These are phyloP conservation scores for Scrobipalpa atriplicella DNA, from an alignment of 2,888 invertebrate genomes.

Conservation along the genomic window DNA sequence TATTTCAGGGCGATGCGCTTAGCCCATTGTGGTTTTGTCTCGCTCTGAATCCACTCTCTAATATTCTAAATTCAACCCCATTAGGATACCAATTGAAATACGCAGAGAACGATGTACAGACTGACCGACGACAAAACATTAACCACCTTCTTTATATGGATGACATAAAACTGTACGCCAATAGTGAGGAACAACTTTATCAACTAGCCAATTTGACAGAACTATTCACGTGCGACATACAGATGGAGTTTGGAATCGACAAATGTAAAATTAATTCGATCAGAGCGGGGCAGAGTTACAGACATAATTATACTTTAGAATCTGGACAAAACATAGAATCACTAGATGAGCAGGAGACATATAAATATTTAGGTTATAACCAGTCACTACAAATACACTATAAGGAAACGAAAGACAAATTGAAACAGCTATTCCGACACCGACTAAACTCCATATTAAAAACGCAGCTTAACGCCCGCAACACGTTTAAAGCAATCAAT, in stretches of 20 bases:
- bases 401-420: slow-evolving; percentile 11
- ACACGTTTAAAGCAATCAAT: slow-evolving; percentile 6
- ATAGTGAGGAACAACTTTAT: slow-evolving; percentile 19
- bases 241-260: no score
- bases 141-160: background rate
- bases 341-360: background rate
- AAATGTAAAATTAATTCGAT: no score
- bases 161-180: slow-evolving; percentile 28
- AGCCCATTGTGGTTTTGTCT: no score
- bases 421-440: slow-evolving; percentile 21
- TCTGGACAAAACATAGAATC: no score
- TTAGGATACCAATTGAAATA: background rate
- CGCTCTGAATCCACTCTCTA: background rate
- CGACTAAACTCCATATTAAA: slow-evolving; percentile 23
- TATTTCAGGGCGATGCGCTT: no score
- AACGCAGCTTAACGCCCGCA: background rate
- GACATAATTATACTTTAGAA: no score
- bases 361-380: background rate
- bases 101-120: background rate
- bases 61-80: background rate
- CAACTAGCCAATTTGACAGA: slow-evolving; percentile 21
- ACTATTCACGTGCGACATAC: slow-evolving; percentile 22
- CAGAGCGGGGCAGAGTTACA: no score
- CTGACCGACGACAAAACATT: background rate
- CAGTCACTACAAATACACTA: background rate